Evolutionary conservation across 1,140 invertebrate genomes (phyloP).

Genomic region (Anthonomus grandis): DNA sequence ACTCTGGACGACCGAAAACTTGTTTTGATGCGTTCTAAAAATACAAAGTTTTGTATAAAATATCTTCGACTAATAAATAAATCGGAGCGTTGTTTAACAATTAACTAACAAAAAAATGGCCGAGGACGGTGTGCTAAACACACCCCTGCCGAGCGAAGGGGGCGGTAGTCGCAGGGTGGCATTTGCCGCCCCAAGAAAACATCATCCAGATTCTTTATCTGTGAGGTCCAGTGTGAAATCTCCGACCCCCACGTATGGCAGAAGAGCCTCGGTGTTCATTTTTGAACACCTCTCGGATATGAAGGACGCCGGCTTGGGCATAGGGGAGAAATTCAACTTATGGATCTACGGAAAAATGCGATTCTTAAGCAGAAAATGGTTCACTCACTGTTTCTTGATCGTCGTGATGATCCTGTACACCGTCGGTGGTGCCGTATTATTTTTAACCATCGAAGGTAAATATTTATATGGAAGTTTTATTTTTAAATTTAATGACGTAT

Average conservation of each 20-base stretch:
- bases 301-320: slow-evolving; percentile 72
- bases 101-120: neutral
- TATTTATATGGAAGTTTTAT: slow-evolving; percentile 6
- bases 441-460: slow-evolving; percentile 71
- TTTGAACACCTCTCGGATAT: slow-evolving; percentile 72
- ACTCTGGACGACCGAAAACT: slow-evolving; percentile 10
- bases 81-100: neutral
- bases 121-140: neutral
- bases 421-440: slow-evolving; percentile 72
- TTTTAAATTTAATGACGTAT: neutral
- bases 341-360: slow-evolving; percentile 76
- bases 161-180: slow-evolving; percentile 6
- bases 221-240: slow-evolving; percentile 6
- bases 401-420: slow-evolving; percentile 74
- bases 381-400: slow-evolving; percentile 82
- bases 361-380: slow-evolving; percentile 76
- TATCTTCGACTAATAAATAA: slow-evolving; percentile 1
- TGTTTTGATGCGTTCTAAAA: slow-evolving; percentile 21
- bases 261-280: slow-evolving; percentile 68
- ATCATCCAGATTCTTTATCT: neutral
- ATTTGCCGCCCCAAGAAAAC: neutral
- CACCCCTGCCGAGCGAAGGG: slow-evolving; percentile 4
- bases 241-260: slow-evolving; percentile 50
- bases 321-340: slow-evolving; percentile 75
- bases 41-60: slow-evolving; percentile 13